Evolutionary conservation across 2,888 invertebrate species (phyloP).

Genomic region (Nebria salina): DNA sequence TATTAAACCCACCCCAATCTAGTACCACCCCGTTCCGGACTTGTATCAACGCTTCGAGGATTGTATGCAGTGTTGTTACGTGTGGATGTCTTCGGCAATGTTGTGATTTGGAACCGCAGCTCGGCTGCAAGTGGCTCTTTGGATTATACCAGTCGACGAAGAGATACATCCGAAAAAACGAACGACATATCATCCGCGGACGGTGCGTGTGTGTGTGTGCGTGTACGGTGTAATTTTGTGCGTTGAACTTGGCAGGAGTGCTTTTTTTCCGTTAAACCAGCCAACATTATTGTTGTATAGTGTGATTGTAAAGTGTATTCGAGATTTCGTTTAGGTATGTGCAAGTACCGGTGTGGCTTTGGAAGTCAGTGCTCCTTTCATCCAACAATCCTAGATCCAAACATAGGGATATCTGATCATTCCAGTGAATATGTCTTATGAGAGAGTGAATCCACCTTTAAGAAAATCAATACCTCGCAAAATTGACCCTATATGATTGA

Average conservation of each 20-base stretch:
- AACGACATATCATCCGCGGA: neutral
- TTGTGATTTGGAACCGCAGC: neutral
- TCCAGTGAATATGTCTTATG: neutral
- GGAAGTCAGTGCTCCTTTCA: too few relatives aligned
- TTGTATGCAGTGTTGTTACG: constrained; percentile 1
- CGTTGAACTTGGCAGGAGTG: neutral
- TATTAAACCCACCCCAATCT: neutral
- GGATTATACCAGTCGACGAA: neutral
- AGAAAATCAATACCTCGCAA: neutral
- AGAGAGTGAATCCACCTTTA: neutral
- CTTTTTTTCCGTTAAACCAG: neutral
- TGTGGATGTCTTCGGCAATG: neutral
- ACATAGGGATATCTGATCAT: neutral
- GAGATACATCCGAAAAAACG: constrained; percentile 1
- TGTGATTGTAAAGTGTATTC: neutral
- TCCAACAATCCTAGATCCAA: neutral
- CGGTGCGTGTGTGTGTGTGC: constrained; percentile 26
- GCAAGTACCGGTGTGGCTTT: neutral
- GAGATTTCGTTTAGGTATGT: neutral
- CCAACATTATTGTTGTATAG: neutral
- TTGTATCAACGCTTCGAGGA: neutral
- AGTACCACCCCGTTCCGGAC: neutral
- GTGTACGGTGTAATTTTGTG: constrained; percentile 8
- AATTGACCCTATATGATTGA: too few relatives aligned
- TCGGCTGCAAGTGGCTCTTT: constrained; percentile 5